Evolutionary conservation across 2,888 invertebrate genomes (phyloP).

Genomic region (Clusia tigrina): DNA sequence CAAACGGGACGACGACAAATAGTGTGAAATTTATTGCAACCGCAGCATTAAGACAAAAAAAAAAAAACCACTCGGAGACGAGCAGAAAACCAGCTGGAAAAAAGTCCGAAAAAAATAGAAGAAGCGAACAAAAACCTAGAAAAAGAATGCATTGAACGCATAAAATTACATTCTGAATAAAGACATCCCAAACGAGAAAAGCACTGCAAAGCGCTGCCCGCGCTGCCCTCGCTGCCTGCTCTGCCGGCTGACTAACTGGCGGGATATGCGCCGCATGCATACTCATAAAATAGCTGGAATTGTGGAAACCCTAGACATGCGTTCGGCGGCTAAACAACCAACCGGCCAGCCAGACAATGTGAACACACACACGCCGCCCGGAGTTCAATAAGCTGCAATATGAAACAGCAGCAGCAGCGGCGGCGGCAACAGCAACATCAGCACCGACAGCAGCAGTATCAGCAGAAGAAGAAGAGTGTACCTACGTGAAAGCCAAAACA

Average conservation of each 20-base stretch:
- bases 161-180: conserved; percentile 10
- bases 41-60: neutral
- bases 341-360: neutral
- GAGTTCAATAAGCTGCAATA: neutral
- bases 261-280: neutral
- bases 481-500: neutral
- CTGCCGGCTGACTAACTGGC: too few relatives aligned
- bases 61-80: neutral
- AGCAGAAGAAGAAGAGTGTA: too few relatives aligned
- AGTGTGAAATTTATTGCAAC: conserved; percentile 16
- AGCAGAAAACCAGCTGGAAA: neutral
- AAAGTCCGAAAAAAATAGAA: neutral
- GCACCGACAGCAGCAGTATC: too few relatives aligned
- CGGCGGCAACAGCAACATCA: too few relatives aligned
- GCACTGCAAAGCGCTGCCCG: neutral
- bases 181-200: neutral
- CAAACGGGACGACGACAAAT: neutral
- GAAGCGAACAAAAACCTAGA: neutral
- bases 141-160: conserved; percentile 21
- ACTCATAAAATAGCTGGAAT: neutral
- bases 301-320: conserved; percentile 10
- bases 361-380: neutral
- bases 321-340: neutral
- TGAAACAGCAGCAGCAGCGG: neutral
- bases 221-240: neutral